Conservation (phyloP, 2,888 invertebrate genomes). For the Andrena chrysosceles region DNA sequence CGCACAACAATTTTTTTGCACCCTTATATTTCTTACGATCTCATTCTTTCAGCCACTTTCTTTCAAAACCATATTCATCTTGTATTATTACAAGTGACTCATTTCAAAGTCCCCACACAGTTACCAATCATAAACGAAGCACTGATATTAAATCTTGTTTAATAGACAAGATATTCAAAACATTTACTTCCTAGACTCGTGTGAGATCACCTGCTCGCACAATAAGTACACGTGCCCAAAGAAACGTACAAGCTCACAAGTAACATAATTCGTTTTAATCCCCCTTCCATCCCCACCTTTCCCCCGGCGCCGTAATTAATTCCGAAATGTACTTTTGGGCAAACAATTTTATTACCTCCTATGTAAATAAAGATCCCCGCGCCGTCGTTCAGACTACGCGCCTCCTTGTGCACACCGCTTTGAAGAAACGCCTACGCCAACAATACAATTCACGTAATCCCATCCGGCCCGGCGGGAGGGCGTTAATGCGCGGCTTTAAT, state of each 20-base stretch:
- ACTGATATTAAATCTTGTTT: background rate
- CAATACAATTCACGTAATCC: conserved; percentile 46
- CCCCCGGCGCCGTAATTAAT: conserved; percentile 7
- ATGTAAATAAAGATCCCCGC: conserved; percentile 15
- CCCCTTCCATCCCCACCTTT: too few species aligned
- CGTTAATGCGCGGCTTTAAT: conserved; percentile 68
- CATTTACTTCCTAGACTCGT: background rate
- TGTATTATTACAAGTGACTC: background rate
- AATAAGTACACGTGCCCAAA: background rate
- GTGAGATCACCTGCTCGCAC: background rate
- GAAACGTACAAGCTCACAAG: background rate
- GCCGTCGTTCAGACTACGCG: background rate
- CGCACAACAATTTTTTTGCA: background rate
- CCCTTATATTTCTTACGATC: background rate
- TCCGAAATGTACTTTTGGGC: background rate
- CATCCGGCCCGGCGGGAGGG: conserved; percentile 45
- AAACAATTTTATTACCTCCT: conserved; percentile 17
- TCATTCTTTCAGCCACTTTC: background rate
- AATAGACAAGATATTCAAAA: background rate
- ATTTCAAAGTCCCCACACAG: too few species aligned
- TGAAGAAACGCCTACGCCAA: conserved; percentile 8
- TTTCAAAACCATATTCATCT: background rate
- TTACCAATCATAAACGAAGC: background rate
- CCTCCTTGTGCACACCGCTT: background rate
- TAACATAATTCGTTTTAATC: background rate